Percentiles rank a stretch among this genome's conserved stretches.
phyloP scores from a whole-genome alignment of 2,113 vertebrate genomes.

The Grantiella picta region DNA sequence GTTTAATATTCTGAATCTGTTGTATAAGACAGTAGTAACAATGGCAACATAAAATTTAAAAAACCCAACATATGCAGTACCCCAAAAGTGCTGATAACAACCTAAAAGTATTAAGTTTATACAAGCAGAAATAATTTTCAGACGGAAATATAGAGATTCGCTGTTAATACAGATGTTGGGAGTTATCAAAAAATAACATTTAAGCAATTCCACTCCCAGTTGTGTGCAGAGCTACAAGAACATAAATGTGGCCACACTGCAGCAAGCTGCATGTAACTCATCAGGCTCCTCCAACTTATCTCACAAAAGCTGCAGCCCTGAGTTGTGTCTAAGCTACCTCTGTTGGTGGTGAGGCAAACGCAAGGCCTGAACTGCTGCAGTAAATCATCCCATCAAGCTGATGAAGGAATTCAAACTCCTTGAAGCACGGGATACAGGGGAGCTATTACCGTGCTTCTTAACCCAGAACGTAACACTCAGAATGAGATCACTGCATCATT shows the following conservation, averaged over 20 bases:
- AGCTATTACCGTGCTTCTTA: conserved; percentile 66
- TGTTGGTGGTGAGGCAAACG: background rate
- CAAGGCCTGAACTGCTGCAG: conserved; percentile 22
- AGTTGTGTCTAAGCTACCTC: background rate
- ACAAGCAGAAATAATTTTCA: background rate
- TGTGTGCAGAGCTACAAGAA: background rate
- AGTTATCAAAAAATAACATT: background rate
- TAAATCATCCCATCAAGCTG: conserved; percentile 71
- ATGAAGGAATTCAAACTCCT: conserved; percentile 68
- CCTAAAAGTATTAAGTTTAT: background rate
- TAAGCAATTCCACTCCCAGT: background rate
- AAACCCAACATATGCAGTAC: background rate
- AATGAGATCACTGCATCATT: conserved; percentile 44
- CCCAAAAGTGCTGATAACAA: background rate
- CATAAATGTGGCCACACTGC: background rate
- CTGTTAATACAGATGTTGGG: background rate
- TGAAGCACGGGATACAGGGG: conserved; percentile 41
- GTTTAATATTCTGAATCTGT: conserved; percentile 81
- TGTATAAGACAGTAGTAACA: conserved; percentile 60
- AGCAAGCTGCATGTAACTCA: background rate
- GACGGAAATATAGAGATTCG: background rate
- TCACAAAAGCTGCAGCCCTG: background rate
- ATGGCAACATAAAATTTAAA: conserved; percentile 35
- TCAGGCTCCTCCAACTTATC: background rate
- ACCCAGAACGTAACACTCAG: conserved; percentile 55